Evolutionary conservation across 1,140 invertebrate species (phyloP).

Genomic region (Drosophila saltans): DNA sequence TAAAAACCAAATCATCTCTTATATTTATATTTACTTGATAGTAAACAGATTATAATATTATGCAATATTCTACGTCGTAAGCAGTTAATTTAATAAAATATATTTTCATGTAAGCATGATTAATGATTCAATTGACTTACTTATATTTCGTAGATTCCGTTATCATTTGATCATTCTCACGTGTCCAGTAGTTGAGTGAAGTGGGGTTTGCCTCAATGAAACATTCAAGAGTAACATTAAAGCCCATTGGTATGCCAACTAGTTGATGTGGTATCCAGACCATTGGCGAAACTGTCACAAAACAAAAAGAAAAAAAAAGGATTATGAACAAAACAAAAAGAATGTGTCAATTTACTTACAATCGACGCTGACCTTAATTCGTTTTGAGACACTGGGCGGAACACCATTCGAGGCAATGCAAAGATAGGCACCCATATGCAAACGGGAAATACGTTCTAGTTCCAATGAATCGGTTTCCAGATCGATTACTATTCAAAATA

Average conservation of each 20-base stretch:
- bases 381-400: slow-evolving; percentile 92
- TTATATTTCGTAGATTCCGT: slow-evolving; percentile 93
- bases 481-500: slow-evolving; percentile 87
- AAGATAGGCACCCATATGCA: slow-evolving; percentile 95
- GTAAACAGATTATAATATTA: no score
- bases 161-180: slow-evolving; percentile 94
- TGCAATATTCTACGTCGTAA: no score
- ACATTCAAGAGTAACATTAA: slow-evolving; percentile 93
- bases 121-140: slow-evolving; percentile 50
- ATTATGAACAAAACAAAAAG: background rate
- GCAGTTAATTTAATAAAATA: no score
- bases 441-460: slow-evolving; percentile 92
- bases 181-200: slow-evolving; percentile 95
- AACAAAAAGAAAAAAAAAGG: background rate
- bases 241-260: slow-evolving; percentile 91
- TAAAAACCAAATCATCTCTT: no score
- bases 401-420: slow-evolving; percentile 93
- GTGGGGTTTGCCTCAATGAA: slow-evolving; percentile 95
- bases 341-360: slow-evolving; percentile 88
- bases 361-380: slow-evolving; percentile 96
- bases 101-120: no score
- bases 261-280: slow-evolving; percentile 94
- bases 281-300: slow-evolving; percentile 90
- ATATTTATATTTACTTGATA: no score
- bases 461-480: slow-evolving; percentile 93